These are phyloP conservation scores for Pavo muticus DNA, from an alignment of 2,113 vertebrate species.

Conservation along the genomic window DNA sequence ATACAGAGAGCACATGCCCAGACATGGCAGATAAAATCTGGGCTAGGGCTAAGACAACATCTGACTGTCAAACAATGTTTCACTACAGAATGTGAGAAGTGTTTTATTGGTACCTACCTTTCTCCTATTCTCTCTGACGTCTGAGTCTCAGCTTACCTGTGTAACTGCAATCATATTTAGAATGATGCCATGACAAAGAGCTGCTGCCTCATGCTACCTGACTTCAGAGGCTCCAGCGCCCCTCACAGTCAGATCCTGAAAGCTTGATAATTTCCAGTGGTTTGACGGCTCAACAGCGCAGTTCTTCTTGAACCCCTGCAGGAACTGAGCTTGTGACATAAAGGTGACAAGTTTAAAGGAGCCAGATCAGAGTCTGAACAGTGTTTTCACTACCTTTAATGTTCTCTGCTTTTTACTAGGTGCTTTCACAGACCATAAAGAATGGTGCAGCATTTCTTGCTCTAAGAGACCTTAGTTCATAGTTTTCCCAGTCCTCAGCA, in stretches of 20 bases:
- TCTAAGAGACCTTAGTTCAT: not conserved
- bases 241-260: not conserved
- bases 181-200: not conserved
- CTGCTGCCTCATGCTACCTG: rapidly evolving
- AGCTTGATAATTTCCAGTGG: not conserved
- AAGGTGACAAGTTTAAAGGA: not conserved
- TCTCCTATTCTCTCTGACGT: not conserved
- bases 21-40: not conserved
- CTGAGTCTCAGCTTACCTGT: not conserved
- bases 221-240: not conserved
- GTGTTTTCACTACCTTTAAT: not conserved
- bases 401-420: not conserved
- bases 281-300: not conserved
- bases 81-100: not conserved
- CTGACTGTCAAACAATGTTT: rapidly evolving
- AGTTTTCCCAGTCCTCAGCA: not conserved
- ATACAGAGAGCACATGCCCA: not conserved
- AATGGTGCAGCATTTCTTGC: not conserved
- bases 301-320: not conserved
- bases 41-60: not conserved
- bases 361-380: not conserved
- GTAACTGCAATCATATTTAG: not conserved
- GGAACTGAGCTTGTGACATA: not conserved
- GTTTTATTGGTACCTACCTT: not conserved
- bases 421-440: not conserved